Base-by-base conservation (phyloP, 1,140 invertebrate genomes). In the Cecropterus lyciades region DNA sequence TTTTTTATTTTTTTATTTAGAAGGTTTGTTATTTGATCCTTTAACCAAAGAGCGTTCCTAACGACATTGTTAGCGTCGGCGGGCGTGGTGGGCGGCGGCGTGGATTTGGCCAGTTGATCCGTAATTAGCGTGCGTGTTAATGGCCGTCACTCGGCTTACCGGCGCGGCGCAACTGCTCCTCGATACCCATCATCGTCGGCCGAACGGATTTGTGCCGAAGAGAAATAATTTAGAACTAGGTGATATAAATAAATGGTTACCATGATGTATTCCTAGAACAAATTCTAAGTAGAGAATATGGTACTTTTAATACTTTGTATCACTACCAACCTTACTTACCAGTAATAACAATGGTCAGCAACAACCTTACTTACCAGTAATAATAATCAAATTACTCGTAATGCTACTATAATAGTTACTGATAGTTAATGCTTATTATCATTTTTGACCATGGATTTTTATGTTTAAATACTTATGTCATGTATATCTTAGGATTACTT, bases 121-220 rank as follows among this genome's bases (percentile, higher is more conserved):
- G 72, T 81, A 76, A 81, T 81, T 81, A 81, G 70, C 72, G 70
- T 51, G 65, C 51, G 67, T n/a, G n/a, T n/a, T n/a, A n/a, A n/a
- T n/a, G n/a, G n/a, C 71, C 57, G 56, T 43, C 72, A 74, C 67
- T 75, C 76, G 71, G 70, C 75, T 72, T 78, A 73, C 37, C 30
- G 27, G 24, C 51, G 63, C 64, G 68, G 65, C 46, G 53, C 67
- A 59, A 69, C 67, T 69, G 67, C 68, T 62, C 62, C 69, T 59
- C 64, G 15, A 60, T 60, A 60, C 24, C 45, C 57, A 33, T n/a
- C 27, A 60, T 8, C 14, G 42, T 48, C 43, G 16, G 30, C 30
- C 14, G 46, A 60, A 37, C 45, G 27, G 45, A 60, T 49, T 60
- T 49, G 27, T 33, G 11, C 27, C 7, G 11, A 30, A 40, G 10